Base-by-base conservation (phyloP, 2,888 invertebrate species). In the Lasioglossum morio region DNA sequence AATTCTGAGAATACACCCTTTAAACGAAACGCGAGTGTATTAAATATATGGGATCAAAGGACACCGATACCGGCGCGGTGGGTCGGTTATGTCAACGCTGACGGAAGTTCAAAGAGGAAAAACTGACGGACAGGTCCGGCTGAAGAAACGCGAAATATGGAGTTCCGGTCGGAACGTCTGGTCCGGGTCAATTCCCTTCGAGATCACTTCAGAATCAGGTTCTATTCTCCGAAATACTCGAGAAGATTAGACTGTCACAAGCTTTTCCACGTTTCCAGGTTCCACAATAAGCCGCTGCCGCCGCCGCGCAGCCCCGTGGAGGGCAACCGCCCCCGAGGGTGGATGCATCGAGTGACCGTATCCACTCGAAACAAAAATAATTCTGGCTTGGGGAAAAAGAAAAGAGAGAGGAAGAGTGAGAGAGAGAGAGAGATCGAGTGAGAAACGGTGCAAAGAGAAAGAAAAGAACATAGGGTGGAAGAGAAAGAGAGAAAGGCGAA, bases 341-440 rank as follows among this genome's bases (percentile, higher is more conserved):
- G 86, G 89, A 81, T 87, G 91, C 92, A 94, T 93, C 93, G 94
- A 94, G 94, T 95, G 95, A 95, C 95, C 95, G 94, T 94, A 94
- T 94, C 94, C 94, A 94, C 95, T 95, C 92, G 94, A 94, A 94
- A 93, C 93, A 95, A 95, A 95, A 95, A 95, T 94, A 95, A 95
- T 95, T 94, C 94, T 93, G 91, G 93, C 92, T 90, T 92, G 91
- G 84, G 87, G 88, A 87, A 87, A 85, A 19, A 27, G 30, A 5
- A 37, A 37, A 34, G 37, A 34, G 34, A 66, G 66, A 53, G 10
- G 1, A 2, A n/a, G n/a, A n/a, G n/a, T n/a, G n/a, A 19, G 27
- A 34, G 66, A 19, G 66, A 34, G 19, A 66, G 66, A 60, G 69
- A 60, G 27, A 69, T 48, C 60, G 73, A 74, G n/a, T 77, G 60